A percentile compares a stretch with the other conserved stretches of the same genome.
phyloP scores from a whole-genome alignment of 1,140 invertebrate species.

The Euura saliciscinereae region DNA sequence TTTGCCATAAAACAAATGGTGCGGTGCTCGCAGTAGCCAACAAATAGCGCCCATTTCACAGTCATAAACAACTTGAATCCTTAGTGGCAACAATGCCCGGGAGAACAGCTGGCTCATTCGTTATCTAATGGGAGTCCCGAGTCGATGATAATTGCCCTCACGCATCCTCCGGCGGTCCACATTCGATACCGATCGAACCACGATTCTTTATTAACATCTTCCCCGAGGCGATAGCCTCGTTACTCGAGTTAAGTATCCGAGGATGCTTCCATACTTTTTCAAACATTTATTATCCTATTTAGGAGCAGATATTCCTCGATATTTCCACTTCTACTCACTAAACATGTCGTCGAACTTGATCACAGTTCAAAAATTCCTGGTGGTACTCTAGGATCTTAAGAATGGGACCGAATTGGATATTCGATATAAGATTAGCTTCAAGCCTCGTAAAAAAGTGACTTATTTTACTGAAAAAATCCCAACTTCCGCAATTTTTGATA shows the following conservation, averaged over 20 bases:
- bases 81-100: conserved; percentile 12
- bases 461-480: no score
- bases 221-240: conserved; percentile 51
- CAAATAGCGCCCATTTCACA: conserved; percentile 18
- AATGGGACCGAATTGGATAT: no score
- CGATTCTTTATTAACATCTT: conserved; percentile 54
- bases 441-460: no score
- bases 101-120: conserved; percentile 51
- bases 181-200: conserved; percentile 44
- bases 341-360: no score
- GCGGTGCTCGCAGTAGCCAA: not conserved
- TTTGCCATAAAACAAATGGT: conserved; percentile 4
- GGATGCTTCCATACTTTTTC: no score
- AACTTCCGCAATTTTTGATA: no score
- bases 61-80: conserved; percentile 36
- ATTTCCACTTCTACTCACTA: no score
- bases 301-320: no score
- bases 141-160: conserved; percentile 50
- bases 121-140: conserved; percentile 55
- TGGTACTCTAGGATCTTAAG: no score
- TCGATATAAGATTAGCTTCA: no score
- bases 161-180: conserved; percentile 40
- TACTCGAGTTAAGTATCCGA: conserved; percentile 21
- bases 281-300: no score
- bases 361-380: no score